These are phyloP conservation scores for Molossus molossus DNA, from an alignment of 2,797 vertebrate species.

Conservation along the genomic window DNA sequence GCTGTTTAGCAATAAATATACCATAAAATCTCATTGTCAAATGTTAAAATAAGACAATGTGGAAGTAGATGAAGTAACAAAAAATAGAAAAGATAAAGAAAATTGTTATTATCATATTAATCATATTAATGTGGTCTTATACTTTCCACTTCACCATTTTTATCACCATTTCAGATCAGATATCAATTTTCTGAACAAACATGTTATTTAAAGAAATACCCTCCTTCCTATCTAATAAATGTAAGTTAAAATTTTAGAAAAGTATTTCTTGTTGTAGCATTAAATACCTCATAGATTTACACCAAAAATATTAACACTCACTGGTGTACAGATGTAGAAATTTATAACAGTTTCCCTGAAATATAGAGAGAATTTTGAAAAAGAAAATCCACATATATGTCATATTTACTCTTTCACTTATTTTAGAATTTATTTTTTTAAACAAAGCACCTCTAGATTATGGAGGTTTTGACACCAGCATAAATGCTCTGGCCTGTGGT, in stretches of 20 bases:
- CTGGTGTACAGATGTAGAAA: neutral
- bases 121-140: neutral
- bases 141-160: neutral
- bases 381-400: neutral
- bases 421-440: neutral
- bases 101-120: neutral
- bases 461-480: neutral
- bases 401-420: neutral
- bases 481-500: neutral
- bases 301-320: neutral
- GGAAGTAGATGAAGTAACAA: neutral
- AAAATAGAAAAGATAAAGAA: neutral
- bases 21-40: neutral
- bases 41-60: neutral
- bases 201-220: neutral
- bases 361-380: neutral
- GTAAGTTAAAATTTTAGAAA: neutral
- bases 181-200: conserved; percentile 21
- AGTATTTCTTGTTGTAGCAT: neutral
- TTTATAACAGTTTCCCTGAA: neutral
- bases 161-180: neutral
- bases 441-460: neutral
- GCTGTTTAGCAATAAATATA: neutral
- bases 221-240: neutral
- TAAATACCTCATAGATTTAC: neutral